Percentiles rank a stretch among this genome's conserved stretches.
phyloP scores from a whole-genome alignment of 2,797 vertebrate genomes.

The Rhynchotus rufescens region DNA sequence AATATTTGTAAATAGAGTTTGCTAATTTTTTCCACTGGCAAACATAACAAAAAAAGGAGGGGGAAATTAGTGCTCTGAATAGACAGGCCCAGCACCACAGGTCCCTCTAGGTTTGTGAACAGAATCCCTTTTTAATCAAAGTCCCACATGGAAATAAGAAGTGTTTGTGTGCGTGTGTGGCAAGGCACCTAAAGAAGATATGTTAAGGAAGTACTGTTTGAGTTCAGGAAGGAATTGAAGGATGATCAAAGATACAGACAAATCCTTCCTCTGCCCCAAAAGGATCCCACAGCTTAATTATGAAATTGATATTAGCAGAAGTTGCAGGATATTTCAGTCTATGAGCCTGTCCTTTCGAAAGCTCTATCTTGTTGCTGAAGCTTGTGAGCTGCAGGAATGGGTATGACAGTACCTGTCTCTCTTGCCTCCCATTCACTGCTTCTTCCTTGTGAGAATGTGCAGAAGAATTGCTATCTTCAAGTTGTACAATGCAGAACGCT shows the following conservation, averaged over 20 bases:
- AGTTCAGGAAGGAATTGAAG: neutral
- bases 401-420: neutral
- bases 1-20: conserved; percentile 73
- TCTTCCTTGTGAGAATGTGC: neutral
- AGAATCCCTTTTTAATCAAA: neutral
- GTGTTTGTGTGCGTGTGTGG: neutral
- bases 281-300: neutral
- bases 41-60: neutral
- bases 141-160: neutral
- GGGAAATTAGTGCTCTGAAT: neutral
- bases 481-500: neutral
- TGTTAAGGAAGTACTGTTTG: neutral
- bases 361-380: fast-evolving
- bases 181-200: neutral
- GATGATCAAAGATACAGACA: neutral
- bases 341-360: neutral
- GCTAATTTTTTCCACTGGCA: conserved; percentile 70
- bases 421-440: neutral
- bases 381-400: neutral
- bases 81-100: conserved; percentile 7
- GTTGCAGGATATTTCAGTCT: neutral
- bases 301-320: neutral
- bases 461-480: neutral
- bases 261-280: neutral
- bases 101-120: neutral